Percentiles rank a stretch among this genome's conserved stretches.
These are phyloP conservation scores for Lycaena phlaeas DNA, from an alignment of 2,888 invertebrate genomes.

Conservation along the genomic window DNA sequence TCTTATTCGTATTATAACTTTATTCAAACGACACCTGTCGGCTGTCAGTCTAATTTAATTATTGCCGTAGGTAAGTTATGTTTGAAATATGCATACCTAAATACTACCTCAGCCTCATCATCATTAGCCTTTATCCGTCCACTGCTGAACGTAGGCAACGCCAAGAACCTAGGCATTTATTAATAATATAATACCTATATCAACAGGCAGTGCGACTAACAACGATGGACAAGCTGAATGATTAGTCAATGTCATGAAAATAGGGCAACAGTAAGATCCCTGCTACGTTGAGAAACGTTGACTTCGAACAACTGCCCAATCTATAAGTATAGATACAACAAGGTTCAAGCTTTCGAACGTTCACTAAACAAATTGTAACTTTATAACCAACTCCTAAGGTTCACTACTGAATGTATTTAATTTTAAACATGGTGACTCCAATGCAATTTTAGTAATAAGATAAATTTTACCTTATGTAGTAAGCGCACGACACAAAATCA, in stretches of 20 bases:
- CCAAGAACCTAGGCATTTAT: no score
- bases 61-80: no score
- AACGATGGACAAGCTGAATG: no score
- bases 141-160: no score
- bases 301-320: constrained; percentile 58
- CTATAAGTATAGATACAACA: constrained; percentile 43
- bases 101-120: no score
- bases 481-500: constrained; percentile 18
- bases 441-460: constrained; percentile 31
- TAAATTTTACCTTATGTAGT: constrained; percentile 15
- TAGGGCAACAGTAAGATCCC: constrained; percentile 18
- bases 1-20: no score
- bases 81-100: no score
- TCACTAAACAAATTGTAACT: constrained; percentile 19
- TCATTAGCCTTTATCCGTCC: no score
- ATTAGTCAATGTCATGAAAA: background rate
- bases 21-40: no score
- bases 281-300: constrained; percentile 45
- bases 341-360: constrained; percentile 34
- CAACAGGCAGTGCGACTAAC: no score
- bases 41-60: no score
- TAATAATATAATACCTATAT: no score
- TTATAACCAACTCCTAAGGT: constrained; percentile 12
- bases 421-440: constrained; percentile 35
- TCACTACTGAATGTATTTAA: constrained; percentile 19